Conservation (phyloP, 2,797 vertebrate genomes). For the Merluccius polli region DNA sequence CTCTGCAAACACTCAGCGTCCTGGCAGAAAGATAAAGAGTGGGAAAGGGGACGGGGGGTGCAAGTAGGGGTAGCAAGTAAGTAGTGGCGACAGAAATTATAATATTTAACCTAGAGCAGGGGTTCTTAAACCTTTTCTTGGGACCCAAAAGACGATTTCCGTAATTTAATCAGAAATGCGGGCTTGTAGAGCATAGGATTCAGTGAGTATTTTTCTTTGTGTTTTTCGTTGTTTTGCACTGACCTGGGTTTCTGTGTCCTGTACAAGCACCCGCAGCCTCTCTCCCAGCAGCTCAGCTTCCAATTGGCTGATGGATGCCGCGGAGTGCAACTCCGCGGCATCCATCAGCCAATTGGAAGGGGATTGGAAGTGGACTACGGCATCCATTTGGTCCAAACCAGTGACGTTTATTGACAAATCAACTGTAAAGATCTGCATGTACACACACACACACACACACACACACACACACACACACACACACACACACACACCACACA, state of each 20-base stretch:
- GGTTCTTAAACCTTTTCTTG: too few relatives aligned
- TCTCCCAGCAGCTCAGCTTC: constrained; percentile 75
- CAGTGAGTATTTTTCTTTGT: neutral
- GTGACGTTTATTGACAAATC: constrained; percentile 68
- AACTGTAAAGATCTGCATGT: constrained; percentile 63
- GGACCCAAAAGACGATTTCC: too few relatives aligned
- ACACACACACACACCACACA: too few relatives aligned
- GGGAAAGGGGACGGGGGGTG: neutral
- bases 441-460: neutral
- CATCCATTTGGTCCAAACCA: constrained; percentile 61
- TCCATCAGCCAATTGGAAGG: too few relatives aligned
- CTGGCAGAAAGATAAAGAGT: constrained; percentile 13
- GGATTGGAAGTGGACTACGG: too few relatives aligned
- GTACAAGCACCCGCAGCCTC: constrained; percentile 66
- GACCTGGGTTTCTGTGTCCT: constrained; percentile 41
- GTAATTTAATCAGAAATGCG: neutral
- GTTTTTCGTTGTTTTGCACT: neutral
- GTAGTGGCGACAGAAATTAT: neutral
- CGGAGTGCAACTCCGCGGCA: too few relatives aligned
- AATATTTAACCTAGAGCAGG: neutral
- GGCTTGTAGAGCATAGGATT: neutral
- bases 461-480: too few relatives aligned
- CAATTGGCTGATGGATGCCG: constrained; percentile 65
- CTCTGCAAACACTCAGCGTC: constrained; percentile 41
- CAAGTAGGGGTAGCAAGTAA: neutral